Evolutionary conservation across 1,140 invertebrate species (phyloP), one percentile per base, ranked within the genome.

Genomic region (Spodoptera frugiperda): DNA sequence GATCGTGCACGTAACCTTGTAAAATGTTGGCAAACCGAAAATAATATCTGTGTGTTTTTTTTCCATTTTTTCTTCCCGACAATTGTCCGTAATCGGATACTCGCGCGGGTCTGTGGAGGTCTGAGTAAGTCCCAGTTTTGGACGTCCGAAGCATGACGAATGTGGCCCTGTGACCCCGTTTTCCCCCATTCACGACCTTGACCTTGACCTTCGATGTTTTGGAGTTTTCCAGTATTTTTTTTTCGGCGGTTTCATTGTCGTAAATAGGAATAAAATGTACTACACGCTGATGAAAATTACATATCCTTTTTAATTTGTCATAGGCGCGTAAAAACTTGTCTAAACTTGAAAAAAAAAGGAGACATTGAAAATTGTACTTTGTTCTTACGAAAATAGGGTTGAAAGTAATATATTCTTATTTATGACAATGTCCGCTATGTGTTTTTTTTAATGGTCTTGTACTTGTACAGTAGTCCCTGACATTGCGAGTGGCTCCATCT

Each of bases 31-130:
- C 72, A 81, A 84, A n/a, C n/a, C n/a, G n/a, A 87, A 86, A 89
- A 91, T 91, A 92, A 93, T 92, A 86, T 89, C 86, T 89, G 82
- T 90, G 74, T 84, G n/a, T n/a, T n/a, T 81, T 86, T 84, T 89
- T 92, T 89, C 65, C 48, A 63, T 80, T 80, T 82, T 85, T 88
- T 90, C 82, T 87, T 88, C 90, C 80, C 83, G 78, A 83, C 89
- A 83, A 89, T 92, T 93, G 92, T 93, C 92, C 92, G 89, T 86
- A 85, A 91, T 89, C 90, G 92, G 92, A 92, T 91, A 79, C 80
- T 90, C 84, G 88, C 86, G 87, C 92, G 91, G 84, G 78, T 92
- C 79, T 77, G 80, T 93, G 92, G 92, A 93, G 92, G 92, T 88
- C 84, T 93, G 81, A 93, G 92, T 93, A 92, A 93, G 92, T 93